A percentile compares a stretch with the other conserved stretches of the same genome.
Evolutionary conservation across 2,888 invertebrate species (phyloP).

Genomic region (Encarsia formosa): DNA sequence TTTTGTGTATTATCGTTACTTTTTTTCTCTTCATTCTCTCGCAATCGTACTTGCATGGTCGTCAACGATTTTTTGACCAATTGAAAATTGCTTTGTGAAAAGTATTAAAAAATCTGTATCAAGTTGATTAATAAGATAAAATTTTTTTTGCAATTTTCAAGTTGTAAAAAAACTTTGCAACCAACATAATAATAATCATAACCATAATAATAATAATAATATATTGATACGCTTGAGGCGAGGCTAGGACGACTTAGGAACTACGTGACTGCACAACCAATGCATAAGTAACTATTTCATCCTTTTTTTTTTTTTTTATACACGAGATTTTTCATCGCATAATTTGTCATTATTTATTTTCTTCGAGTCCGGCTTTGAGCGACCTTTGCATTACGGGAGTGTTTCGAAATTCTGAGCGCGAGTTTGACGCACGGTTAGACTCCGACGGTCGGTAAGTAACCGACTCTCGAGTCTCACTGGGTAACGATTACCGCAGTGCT

Average conservation of each 20-base stretch:
- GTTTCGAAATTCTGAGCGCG: neutral
- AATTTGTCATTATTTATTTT: constrained; percentile 7
- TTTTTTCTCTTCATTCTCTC: too few species aligned
- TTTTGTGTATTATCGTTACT: too few species aligned
- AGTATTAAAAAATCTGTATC: too few species aligned
- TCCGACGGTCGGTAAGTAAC: constrained; percentile 7
- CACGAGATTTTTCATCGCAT: constrained; percentile 27
- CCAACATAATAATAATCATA: neutral
- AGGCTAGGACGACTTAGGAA: constrained; percentile 53
- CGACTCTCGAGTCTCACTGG: neutral
- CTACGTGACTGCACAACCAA: constrained; percentile 53
- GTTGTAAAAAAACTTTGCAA: constrained; percentile 3
- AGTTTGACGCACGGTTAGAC: constrained; percentile 1
- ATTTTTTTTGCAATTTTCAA: constrained; percentile 15
- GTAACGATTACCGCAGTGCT: constrained; percentile 5
- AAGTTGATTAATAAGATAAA: too few species aligned
- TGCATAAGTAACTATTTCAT: constrained; percentile 49
- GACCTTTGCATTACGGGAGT: constrained; percentile 20
- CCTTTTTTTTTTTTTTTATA: constrained; percentile 27
- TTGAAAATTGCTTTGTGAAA: constrained; percentile 15
- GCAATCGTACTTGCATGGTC: too few species aligned
- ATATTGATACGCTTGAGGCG: constrained; percentile 46
- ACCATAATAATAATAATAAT: neutral
- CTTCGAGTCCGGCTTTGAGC: constrained; percentile 7
- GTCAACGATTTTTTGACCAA: constrained; percentile 2